Evolutionary conservation across 2,797 vertebrate species (phyloP), one percentile per base, ranked within the genome.

Genomic region (Eulemur rubriventer): DNA sequence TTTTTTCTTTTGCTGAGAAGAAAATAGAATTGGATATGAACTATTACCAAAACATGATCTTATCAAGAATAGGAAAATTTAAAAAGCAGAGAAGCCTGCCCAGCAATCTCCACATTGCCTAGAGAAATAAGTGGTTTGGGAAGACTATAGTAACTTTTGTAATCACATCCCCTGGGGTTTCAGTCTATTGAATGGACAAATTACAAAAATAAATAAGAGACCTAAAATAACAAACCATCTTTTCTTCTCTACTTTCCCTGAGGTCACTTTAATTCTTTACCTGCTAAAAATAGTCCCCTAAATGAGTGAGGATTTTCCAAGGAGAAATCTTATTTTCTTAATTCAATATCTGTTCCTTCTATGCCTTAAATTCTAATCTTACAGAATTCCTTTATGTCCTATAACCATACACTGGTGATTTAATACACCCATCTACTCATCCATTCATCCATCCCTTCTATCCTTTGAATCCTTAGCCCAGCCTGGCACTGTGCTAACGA

Each of bases 51-150:
- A 63, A 63, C 43, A 43, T 6, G 22, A 73, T 89, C 89, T 97
- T 61, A 92, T 87, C n/a, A 55, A 91, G 18, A 95, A 80, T 26
- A 95, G 26, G 46, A 96, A 70, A 95, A 41, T 89, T 93, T 81
- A 9, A 78, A 90, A 92, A 80, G 79, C 55, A 72, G 67, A 48
- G 87, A 69, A 72, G 80, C 57, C 75, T 33, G 6, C 57, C 55
- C 73, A 10, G 28, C 4, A 94, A 17, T 76, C 5, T 67, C 4
- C 81, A 95, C 22, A 41, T 6, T 11, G 13, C 35, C 57, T 52
- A 73, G 65, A 55, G 75, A 65, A 61, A 30, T 18, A 28, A 55
- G 26, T 22, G 4, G 3, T 18, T n/a, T 33, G 28, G 0, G 3
- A 20, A 43, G n/a, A 35, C 11, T 38, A 4, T 0, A n/a, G 55